phyloP scores from a whole-genome alignment of 2,888 invertebrate genomes.

The Pilophorus perplexus region DNA sequence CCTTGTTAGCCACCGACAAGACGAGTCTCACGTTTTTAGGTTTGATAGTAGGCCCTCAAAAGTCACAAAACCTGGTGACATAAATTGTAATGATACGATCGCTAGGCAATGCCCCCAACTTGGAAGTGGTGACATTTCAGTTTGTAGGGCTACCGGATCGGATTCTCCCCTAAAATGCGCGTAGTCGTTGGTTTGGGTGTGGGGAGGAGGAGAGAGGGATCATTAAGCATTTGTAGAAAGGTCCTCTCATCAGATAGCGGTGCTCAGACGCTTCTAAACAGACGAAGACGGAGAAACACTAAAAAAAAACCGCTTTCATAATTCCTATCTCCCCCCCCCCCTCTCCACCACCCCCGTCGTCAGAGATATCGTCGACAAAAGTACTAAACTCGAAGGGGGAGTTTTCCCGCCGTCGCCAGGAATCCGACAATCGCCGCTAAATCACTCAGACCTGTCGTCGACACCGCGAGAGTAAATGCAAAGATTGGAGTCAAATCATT shows the following conservation, averaged over 20 bases:
- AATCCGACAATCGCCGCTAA: slow-evolving; percentile 12
- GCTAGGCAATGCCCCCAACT: slow-evolving; percentile 11
- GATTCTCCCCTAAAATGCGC: slow-evolving; percentile 29
- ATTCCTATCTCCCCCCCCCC: neutral
- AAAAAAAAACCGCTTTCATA: slow-evolving; percentile 36
- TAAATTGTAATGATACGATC: slow-evolving; percentile 30
- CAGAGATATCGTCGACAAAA: slow-evolving; percentile 25
- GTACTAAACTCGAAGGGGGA: slow-evolving; percentile 27
- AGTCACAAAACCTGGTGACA: slow-evolving; percentile 4
- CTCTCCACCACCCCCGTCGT: neutral
- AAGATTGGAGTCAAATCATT: slow-evolving; percentile 11
- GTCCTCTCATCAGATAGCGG: slow-evolving; percentile 29
- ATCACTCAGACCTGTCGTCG: slow-evolving; percentile 10
- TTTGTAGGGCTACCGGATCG: slow-evolving; percentile 34
- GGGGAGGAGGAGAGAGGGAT: slow-evolving; percentile 4
- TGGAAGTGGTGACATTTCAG: slow-evolving; percentile 36
- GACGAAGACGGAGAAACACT: neutral
- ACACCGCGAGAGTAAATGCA: neutral
- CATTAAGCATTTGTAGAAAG: slow-evolving; percentile 27
- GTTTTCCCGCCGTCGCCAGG: slow-evolving; percentile 21
- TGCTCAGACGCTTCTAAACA: too few relatives aligned
- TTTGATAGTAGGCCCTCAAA: slow-evolving; percentile 4
- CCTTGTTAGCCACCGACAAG: too few relatives aligned
- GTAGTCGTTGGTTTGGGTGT: neutral
- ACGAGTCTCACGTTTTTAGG: neutral